Percentiles rank a stretch among this genome's conserved stretches.
These are phyloP conservation scores for Pollenia labialis DNA, from an alignment of 2,888 invertebrate species.

Conservation along the genomic window DNA sequence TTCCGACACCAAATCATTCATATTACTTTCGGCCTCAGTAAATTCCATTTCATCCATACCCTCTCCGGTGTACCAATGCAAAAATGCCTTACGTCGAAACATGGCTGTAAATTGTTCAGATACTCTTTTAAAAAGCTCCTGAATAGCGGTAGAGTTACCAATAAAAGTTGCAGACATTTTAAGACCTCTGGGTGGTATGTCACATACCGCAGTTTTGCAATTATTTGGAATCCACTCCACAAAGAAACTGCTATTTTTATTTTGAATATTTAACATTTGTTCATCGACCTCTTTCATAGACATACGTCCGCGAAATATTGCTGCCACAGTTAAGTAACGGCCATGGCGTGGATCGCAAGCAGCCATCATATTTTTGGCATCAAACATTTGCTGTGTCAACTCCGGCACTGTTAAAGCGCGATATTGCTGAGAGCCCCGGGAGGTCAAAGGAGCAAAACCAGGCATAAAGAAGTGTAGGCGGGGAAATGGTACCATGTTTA, in stretches of 20 bases:
- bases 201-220: slow-evolving; percentile 96
- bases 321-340: slow-evolving; percentile 95
- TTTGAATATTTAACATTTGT: slow-evolving; percentile 97
- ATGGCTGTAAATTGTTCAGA: slow-evolving; percentile 97
- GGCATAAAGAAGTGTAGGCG: slow-evolving; percentile 98
- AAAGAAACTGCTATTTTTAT: slow-evolving; percentile 96
- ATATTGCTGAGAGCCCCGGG: slow-evolving; percentile 95
- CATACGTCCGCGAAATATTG: slow-evolving; percentile 96
- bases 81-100: slow-evolving; percentile 98
- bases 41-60: slow-evolving; percentile 99
- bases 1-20: slow-evolving; percentile 95
- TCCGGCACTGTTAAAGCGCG: slow-evolving; percentile 95
- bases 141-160: slow-evolving; percentile 96
- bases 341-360: slow-evolving; percentile 97
- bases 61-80: slow-evolving; percentile 99
- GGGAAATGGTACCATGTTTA: slow-evolving; percentile 99
- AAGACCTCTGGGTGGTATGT: slow-evolving; percentile 94
- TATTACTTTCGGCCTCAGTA: slow-evolving; percentile 97
- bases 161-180: slow-evolving; percentile 98
- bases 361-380: slow-evolving; percentile 98
- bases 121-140: slow-evolving; percentile 95
- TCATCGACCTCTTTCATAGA: slow-evolving; percentile 97
- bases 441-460: slow-evolving; percentile 96
- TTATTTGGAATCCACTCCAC: slow-evolving; percentile 98
- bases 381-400: slow-evolving; percentile 96